Base-by-base conservation (phyloP, 2,113 vertebrate species). In the Lates calcarifer region DNA sequence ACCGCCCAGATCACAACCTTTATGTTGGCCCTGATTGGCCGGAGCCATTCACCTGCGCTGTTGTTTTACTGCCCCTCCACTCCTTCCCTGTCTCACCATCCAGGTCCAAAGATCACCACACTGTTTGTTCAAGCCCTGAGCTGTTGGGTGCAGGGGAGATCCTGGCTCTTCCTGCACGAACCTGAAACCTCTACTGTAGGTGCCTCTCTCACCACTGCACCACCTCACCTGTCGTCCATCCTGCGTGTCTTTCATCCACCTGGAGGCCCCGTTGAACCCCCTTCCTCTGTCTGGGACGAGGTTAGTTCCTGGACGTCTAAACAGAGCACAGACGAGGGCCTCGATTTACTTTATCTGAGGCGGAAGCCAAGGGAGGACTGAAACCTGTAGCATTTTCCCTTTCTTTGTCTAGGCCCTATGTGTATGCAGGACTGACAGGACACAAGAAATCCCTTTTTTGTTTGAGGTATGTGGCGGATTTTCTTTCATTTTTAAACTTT, bases 41-140 rank as follows among this genome's bases (percentile, higher is more conserved):
- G 29, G 6, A 37, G 51, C 63, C 68, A 1, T 61, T 72, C 73
- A 84, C 60, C 72, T 85, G 78, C 49, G 43, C 80, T 81, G 79
- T 57, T 73, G 66, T 85, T 91, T 91, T 93, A 92, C 68, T 65
- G 83, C 84, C 73, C 74, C 29, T 73, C 33, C 67, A 62, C 79
- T 82, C 63, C 74, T 60, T 15, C 56, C 60, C 31, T 13, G 29
- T 39, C 80, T 83, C 83, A 70, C 78, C 61, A 4, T 84, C 77
- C 73, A 84, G 82, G 92, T 94, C 90, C 93, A 94, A 94, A 94
- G 93, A 88, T 91, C 92, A 13, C 68, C 83, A 39, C 53, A n/a
- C 28, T 90, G 82, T 91, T 92, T 91, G 84, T 71, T 92, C 74
- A 84, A 81, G 76, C 71, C 26, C 64, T 64, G 75, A 64, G 62